Evolutionary conservation across 2,797 vertebrate species (phyloP), one percentile per base, ranked within the genome.

Genomic region (Xenentodon cancila): DNA sequence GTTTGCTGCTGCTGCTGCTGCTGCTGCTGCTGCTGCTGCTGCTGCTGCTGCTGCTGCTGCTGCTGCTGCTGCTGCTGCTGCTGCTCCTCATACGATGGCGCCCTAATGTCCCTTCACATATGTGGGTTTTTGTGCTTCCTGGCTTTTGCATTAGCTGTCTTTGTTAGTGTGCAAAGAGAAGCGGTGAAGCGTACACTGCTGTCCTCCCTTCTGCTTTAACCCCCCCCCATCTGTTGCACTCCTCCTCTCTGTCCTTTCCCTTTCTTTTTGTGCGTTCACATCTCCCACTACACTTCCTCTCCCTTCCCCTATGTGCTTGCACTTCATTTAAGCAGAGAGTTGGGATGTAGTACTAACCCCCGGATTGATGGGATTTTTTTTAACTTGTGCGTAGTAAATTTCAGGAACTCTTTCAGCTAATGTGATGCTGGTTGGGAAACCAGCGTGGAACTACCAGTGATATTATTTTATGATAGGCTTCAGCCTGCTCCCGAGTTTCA

Each of bases 131-230:
- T 69, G 58, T 81, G 59, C 54, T 54, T 57, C 20, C 55, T 65
- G 68, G 46, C 71, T 78, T 42, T 19, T 89, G 81, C 81, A 82
- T 85, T 84, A 78, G 66, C 66, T 3, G n/a, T 57, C 42, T 85
- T 84, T 82, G 71, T 80, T 49, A 19, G 62, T 50, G 48, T 76
- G 72, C 73, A 87, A 89, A 89, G 77, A 66, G 47, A 75, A 72
- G 81, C 90, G 89, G 73, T 69, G 87, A 88, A 79, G 90, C 88
- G 73, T 76, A 53, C 48, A 49, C 84, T 64, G 62, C 59, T 30
- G 46, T 71, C 75, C 62, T 75, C 77, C 59, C 46, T 46, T 82
- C 66, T 79, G 63, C 79, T 77, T 81, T 83, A 73, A 75, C 60
- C 63, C 53, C 42, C 21, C 58, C 50, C 58, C 55, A n/a, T 60